Conservation (phyloP, 2,888 invertebrate genomes). For the Drosophila greeni region DNA sequence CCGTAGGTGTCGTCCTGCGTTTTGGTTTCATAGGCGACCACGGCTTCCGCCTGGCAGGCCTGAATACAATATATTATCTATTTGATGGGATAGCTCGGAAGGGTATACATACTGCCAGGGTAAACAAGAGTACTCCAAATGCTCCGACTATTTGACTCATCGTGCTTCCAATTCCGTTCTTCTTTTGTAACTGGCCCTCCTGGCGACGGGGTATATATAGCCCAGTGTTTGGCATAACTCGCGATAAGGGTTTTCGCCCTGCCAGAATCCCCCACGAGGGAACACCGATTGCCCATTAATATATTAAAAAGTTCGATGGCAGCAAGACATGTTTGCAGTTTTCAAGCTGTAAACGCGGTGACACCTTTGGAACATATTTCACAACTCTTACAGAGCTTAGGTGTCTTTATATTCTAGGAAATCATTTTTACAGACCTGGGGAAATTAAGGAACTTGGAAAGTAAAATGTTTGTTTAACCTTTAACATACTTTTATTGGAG, state of each 20-base stretch:
- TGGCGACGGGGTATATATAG: slow-evolving; percentile 14
- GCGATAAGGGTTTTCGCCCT: slow-evolving; percentile 10
- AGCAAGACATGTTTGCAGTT: slow-evolving; percentile 4
- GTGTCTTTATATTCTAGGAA: background rate
- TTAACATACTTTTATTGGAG: background rate
- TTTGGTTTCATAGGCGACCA: slow-evolving; percentile 17
- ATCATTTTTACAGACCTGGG: no score
- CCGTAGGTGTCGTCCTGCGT: slow-evolving; percentile 54
- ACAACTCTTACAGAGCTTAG: background rate
- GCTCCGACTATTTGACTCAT: slow-evolving; percentile 29
- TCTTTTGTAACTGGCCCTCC: slow-evolving; percentile 4
- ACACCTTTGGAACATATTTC: slow-evolving; percentile 2
- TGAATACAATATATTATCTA: background rate
- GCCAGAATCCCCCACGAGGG: background rate
- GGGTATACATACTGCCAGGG: slow-evolving; percentile 44
- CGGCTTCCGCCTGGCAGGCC: slow-evolving; percentile 13
- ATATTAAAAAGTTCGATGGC: slow-evolving; percentile 3
- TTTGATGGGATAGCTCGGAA: background rate
- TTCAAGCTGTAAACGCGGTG: background rate
- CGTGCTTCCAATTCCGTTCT: background rate
- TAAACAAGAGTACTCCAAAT: slow-evolving; percentile 38
- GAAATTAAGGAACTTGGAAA: background rate
- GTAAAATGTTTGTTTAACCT: background rate
- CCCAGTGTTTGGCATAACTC: background rate
- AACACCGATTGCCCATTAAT: slow-evolving; percentile 22